Evolutionary conservation across 2,797 vertebrate genomes (phyloP), one percentile per base, ranked within the genome.

Genomic region (Hypotaenidia philippensis): DNA sequence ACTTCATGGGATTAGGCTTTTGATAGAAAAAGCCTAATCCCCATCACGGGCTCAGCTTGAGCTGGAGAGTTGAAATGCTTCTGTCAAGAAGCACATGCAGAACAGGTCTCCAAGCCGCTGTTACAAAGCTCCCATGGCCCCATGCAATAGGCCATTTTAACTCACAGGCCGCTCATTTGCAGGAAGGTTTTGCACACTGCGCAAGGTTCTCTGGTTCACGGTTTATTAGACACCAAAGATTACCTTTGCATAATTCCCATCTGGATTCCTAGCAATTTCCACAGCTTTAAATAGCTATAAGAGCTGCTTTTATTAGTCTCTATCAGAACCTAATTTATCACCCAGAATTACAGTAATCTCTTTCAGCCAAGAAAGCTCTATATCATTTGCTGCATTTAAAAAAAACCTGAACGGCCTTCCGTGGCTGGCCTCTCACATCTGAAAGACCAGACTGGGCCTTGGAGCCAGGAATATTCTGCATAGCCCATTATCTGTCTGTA

Each of bases 121-220:
- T 52, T 34, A 29, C 13, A 26, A 19, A 53, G 47, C 63, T 66
- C 34, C 64, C 59, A 68, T 4, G 34, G 13, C 9, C 29, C 9
- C 1, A 2, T 14, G 83, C 40, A 38, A 32, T 0, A 29, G 53
- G 41, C 69, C 31, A 5, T 4, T 41, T 25, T 40, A 68, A 38
- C 22, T 47, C 31, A 10, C 41, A 9, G 0, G 1, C 21, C 5
- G 0, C 6, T 50, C 53, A 3, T 61, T 38, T 22, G 32, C 38
- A 41, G 40, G 23, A 29, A 60, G 36, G 13, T 32, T 79, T 65
- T 50, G n/a, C 38, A 52, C 27, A 10, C 34, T 65, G 15, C 7
- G 36, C 60, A 69, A 31, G 10, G 26, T 36, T 59, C 55, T 53
- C 40, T 10, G 45, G 29, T 59, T 78, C 52, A 11, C 3, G 1